Evolutionary conservation across 2,113 vertebrate species (phyloP).

Genomic region (Suricata suricatta): DNA sequence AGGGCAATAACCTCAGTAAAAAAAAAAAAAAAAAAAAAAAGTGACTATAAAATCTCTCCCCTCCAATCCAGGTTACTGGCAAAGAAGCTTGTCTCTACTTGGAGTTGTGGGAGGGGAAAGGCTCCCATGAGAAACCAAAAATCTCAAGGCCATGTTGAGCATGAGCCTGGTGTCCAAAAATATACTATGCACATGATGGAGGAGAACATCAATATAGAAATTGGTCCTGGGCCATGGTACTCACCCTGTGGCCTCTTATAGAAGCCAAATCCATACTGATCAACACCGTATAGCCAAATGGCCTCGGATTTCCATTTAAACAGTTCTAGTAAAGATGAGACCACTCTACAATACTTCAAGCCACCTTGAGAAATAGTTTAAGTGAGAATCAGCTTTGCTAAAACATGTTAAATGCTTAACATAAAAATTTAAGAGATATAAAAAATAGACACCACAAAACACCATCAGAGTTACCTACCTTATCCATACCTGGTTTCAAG

Average conservation of each 20-base stretch:
- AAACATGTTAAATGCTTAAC: background rate
- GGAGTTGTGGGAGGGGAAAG: background rate
- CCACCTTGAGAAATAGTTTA: background rate
- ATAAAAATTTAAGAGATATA: background rate
- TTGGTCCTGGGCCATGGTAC: background rate
- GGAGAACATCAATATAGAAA: background rate
- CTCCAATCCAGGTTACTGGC: background rate
- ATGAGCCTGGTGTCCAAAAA: background rate
- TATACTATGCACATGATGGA: background rate
- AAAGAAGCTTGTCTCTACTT: background rate
- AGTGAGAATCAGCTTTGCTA: background rate
- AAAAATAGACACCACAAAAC: background rate
- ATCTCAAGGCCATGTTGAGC: background rate
- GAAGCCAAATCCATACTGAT: background rate
- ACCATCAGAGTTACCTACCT: fast-evolving
- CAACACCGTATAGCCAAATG: background rate
- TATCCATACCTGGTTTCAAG: background rate
- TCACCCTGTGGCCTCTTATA: background rate
- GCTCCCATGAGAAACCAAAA: background rate
- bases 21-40: background rate
- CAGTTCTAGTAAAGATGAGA: background rate
- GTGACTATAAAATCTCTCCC: background rate
- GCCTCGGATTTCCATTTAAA: background rate
- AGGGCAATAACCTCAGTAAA: background rate
- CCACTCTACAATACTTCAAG: background rate